Percentiles rank a stretch among this genome's conserved stretches.
These are phyloP conservation scores for Apamea crenata DNA, from an alignment of 2,888 invertebrate genomes.

Conservation along the genomic window DNA sequence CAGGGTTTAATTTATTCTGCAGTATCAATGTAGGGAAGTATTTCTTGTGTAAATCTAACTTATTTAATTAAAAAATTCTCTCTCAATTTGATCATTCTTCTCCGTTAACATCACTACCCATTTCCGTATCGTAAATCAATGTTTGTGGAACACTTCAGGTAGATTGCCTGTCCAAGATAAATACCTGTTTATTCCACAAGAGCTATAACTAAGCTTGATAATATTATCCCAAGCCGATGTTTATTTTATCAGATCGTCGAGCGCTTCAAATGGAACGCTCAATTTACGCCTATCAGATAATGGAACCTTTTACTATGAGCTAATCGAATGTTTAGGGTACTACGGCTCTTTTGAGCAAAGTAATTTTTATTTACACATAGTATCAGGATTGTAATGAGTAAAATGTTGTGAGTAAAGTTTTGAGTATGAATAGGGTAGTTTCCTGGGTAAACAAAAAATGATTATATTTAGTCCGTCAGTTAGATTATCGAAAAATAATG, in stretches of 20 bases:
- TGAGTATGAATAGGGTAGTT: background rate
- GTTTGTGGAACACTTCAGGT: conserved; percentile 34
- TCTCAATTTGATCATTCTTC: background rate
- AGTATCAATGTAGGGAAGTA: background rate
- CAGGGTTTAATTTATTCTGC: conserved; percentile 40
- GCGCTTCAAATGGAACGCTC: conserved; percentile 44
- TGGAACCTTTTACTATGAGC: conserved; percentile 26
- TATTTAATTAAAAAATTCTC: background rate
- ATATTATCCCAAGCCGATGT: conserved; percentile 48
- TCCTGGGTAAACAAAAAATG: too few relatives aligned
- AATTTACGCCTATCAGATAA: conserved; percentile 58
- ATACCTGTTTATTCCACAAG: conserved; percentile 43
- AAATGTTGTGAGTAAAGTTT: background rate
- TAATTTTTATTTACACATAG: background rate
- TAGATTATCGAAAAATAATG: too few relatives aligned
- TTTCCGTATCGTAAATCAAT: conserved; percentile 19
- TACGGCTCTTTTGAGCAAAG: conserved; percentile 11
- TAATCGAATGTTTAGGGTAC: conserved; percentile 41
- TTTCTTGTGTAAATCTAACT: background rate
- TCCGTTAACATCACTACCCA: background rate
- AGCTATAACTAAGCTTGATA: conserved; percentile 32
- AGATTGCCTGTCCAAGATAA: conserved; percentile 31
- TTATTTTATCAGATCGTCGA: conserved; percentile 56
- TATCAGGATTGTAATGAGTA: background rate
- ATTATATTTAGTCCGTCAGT: too few relatives aligned